Percentiles rank a stretch among this genome's conserved stretches.
phyloP scores from a whole-genome alignment of 2,797 vertebrate species.

The Siniperca obscura region DNA sequence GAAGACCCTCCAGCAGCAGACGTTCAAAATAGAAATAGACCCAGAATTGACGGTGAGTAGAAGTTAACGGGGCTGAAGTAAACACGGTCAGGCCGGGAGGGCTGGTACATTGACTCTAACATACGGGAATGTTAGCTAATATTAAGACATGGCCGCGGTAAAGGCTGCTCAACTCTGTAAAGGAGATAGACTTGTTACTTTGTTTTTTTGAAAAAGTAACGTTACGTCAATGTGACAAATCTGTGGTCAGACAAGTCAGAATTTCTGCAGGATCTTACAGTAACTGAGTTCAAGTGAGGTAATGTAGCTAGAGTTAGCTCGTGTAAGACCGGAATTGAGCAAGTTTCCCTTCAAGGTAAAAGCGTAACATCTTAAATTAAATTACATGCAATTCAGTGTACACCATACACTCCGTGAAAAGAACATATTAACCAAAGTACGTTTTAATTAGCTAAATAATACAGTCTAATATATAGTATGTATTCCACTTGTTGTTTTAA shows the following conservation, averaged over 20 bases:
- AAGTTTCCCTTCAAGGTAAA: constrained; percentile 49
- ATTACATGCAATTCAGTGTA: background rate
- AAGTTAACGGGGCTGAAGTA: constrained; percentile 74
- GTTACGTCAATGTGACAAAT: background rate
- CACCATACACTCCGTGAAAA: background rate
- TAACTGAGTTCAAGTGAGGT: constrained; percentile 47
- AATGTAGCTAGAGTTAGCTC: background rate
- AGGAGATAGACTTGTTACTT: background rate
- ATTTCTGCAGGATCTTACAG: background rate
- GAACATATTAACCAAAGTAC: no score
- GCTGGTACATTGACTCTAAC: constrained; percentile 14
- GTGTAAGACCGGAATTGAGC: background rate
- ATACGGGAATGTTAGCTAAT: constrained; percentile 10
- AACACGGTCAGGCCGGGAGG: constrained; percentile 71
- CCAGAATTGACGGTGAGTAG: constrained; percentile 84
- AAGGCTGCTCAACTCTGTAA: background rate
- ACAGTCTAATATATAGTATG: accelerated
- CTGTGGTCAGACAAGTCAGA: constrained; percentile 9
- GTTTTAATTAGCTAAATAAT: accelerated
- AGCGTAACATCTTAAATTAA: background rate
- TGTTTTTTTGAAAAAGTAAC: background rate
- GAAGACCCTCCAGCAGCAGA: constrained; percentile 88
- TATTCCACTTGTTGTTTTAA: no score
- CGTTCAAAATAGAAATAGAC: constrained; percentile 85
- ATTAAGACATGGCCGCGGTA: constrained; percentile 22